Conservation (phyloP, 1,140 invertebrate species). For the Liolophura sinensis region DNA sequence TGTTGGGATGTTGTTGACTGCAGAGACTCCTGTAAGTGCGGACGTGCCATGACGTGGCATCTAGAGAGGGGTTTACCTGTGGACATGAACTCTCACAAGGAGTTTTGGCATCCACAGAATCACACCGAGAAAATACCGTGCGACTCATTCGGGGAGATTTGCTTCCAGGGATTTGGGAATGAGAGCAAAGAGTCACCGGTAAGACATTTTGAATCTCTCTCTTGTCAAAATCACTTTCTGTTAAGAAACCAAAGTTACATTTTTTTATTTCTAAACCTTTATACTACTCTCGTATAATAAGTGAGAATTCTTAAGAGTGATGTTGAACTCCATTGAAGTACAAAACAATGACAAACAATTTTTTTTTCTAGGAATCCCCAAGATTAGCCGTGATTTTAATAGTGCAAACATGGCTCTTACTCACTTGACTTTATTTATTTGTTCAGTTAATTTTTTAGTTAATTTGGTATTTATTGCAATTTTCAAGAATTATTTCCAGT, state of each 20-base stretch:
- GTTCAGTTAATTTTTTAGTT: too few relatives aligned
- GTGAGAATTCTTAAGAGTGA: neutral
- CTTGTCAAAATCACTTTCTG: neutral
- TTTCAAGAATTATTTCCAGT: too few relatives aligned
- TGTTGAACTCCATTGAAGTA: too few relatives aligned
- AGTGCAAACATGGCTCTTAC: too few relatives aligned
- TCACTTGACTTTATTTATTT: too few relatives aligned
- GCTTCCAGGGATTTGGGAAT: constrained; percentile 46
- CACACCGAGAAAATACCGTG: constrained; percentile 29
- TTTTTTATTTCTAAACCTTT: neutral
- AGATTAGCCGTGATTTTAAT: too few relatives aligned
- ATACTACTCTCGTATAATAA: neutral
- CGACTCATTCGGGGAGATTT: constrained; percentile 47
- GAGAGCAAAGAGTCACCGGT: constrained; percentile 37
- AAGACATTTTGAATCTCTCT: constrained; percentile 12
- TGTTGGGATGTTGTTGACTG: neutral
- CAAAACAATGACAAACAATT: too few relatives aligned
- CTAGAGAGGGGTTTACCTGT: constrained; percentile 7
- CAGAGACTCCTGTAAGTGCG: constrained; percentile 20
- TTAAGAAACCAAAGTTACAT: neutral
- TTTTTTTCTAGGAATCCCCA: too few relatives aligned
- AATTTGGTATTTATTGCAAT: too few relatives aligned
- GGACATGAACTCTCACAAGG: constrained; percentile 7
- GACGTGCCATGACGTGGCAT: constrained; percentile 21
- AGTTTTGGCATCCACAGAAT: constrained; percentile 30